Base-by-base conservation (phyloP, 2,113 vertebrate genomes). In the Gallinago media region DNA sequence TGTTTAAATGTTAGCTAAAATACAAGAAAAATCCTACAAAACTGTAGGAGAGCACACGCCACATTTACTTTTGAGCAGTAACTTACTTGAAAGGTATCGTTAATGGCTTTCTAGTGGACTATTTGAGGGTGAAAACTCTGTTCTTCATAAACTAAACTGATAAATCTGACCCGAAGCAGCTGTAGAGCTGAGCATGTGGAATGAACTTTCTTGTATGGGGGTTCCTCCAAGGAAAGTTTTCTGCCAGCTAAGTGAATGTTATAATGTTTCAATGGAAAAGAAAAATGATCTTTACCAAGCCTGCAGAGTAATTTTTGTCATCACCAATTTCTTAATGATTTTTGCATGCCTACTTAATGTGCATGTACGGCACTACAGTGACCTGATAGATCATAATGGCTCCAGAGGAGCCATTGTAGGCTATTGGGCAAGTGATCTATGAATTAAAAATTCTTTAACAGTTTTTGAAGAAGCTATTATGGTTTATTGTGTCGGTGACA, bases 341-440 rank as follows among this genome's bases (percentile, higher is more conserved):
- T 97, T 95, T 96, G 91, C 94, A 71, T 94, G 91, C 86, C 96
- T 96, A 47, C 85, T 97, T 98, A 96, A 96, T 89, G 91, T 90
- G 94, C 79, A 31, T 70, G 86, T 95, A 96, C 74, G 79, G 92
- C 94, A 97, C 94, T 96, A 90, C 80, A 85, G 94, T 90, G 92
- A 96, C 96, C 91, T 92, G 94, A 94, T 40, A 88, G 92, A 85
- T 89, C 74, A 25, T 97, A 97, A 97, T 91, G 94, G 97, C 66
- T 97, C 97, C 97, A 97, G 85, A 96, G 97, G 97, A 97, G 81
- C 96, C 95, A 97, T 97, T 97, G 91, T 61, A 93, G 89, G 80
- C 92, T 95, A 95, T 92, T 93, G 93, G 96, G 92, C 91, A 93
- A 89, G 96, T 94, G 94, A 97, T 96, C 94, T 95, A 96, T 97